A percentile compares a stretch with the other conserved stretches of the same genome.
phyloP scores from a whole-genome alignment of 2,797 vertebrate species.

The Notamacropus eugenii region DNA sequence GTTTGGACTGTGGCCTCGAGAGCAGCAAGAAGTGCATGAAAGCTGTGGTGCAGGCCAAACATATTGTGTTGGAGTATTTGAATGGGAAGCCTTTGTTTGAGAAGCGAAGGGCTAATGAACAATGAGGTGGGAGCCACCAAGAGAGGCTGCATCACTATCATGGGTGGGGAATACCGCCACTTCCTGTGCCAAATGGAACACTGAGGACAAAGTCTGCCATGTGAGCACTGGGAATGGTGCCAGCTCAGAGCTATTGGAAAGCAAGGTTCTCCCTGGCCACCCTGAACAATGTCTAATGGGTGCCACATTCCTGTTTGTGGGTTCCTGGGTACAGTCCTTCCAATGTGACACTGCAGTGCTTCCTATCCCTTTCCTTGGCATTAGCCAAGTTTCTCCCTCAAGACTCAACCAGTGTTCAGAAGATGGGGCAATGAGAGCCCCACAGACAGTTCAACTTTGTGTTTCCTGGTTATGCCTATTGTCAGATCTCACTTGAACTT shows the following conservation, averaged over 20 bases:
- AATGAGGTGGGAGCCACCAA: slow-evolving; percentile 95
- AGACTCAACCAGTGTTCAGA: slow-evolving; percentile 71
- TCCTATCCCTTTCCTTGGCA: slow-evolving; percentile 72
- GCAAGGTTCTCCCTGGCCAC: slow-evolving; percentile 95
- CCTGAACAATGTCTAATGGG: slow-evolving; percentile 90
- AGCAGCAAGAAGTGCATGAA: slow-evolving; percentile 89
- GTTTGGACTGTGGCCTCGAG: slow-evolving; percentile 95
- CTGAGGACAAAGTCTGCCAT: slow-evolving; percentile 97
- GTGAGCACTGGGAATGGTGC: slow-evolving; percentile 98
- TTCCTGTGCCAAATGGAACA: slow-evolving; percentile 98
- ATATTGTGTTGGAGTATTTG: slow-evolving; percentile 97
- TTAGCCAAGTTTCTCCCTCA: slow-evolving; percentile 78
- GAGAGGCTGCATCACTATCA: slow-evolving; percentile 92
- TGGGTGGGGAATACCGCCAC: slow-evolving; percentile 98
- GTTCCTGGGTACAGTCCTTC: slow-evolving; percentile 68
- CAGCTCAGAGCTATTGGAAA: slow-evolving; percentile 97
- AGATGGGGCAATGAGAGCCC: not conserved
- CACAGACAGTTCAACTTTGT: not conserved
- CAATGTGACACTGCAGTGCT: slow-evolving; percentile 65
- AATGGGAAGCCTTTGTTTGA: slow-evolving; percentile 95
- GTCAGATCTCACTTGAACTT: slow-evolving; percentile 28
- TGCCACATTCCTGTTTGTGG: slow-evolving; percentile 22
- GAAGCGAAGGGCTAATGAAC: slow-evolving; percentile 97
- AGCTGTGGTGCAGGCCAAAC: slow-evolving; percentile 91
- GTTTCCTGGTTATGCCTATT: not conserved